Conservation (phyloP, 2,113 vertebrate species). For the Octodon degus region DNA sequence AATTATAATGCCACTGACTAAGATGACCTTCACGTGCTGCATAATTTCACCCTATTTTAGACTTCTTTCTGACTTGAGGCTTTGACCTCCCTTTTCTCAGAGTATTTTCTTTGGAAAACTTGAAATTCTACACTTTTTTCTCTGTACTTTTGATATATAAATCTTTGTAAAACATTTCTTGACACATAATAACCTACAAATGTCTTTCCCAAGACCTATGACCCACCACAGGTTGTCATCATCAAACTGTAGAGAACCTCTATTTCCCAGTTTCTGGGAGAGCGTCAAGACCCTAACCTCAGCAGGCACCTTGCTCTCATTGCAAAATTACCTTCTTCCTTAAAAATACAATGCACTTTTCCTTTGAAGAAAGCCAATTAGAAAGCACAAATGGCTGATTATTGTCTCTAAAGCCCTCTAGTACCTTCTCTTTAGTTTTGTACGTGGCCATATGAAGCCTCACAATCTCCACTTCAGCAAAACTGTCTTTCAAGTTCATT, state of each 20-base stretch:
- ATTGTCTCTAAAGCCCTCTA: not conserved
- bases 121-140: conserved; percentile 26
- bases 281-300: not conserved
- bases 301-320: not conserved
- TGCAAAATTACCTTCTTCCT: not conserved
- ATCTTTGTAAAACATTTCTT: not conserved
- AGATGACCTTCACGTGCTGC: not conserved
- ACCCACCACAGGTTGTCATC: not conserved
- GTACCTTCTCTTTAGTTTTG: not conserved
- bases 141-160: conserved; percentile 18
- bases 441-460: not conserved
- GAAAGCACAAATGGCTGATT: not conserved
- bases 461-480: not conserved
- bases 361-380: not conserved
- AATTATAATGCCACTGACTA: not conserved
- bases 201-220: not conserved
- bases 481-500: not conserved
- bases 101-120: conserved; percentile 10
- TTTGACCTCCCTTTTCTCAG: not conserved
- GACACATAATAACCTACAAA: not conserved
- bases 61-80: not conserved
- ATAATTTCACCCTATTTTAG: not conserved
- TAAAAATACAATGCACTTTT: not conserved
- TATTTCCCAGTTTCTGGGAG: not conserved
- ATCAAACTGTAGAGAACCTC: not conserved